Conservation (phyloP, 2,888 invertebrate species). For the Morpho deidamia region DNA sequence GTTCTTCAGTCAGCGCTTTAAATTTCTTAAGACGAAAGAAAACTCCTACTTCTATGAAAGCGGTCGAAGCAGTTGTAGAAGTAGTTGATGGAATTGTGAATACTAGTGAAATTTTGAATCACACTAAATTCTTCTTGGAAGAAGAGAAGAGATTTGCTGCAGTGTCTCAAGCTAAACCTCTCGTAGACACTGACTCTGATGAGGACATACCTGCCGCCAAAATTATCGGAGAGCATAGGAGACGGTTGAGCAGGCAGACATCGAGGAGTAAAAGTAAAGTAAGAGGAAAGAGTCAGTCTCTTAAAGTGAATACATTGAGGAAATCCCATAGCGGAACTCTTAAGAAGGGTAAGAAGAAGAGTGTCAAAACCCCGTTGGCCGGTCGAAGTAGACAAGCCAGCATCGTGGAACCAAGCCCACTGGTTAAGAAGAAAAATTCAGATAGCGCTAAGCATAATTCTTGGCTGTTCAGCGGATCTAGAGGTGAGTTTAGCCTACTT, state of each 20-base stretch:
- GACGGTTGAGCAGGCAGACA: slow-evolving; percentile 64
- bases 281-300: slow-evolving; percentile 64
- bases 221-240: slow-evolving; percentile 54
- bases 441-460: slow-evolving; percentile 58
- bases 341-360: slow-evolving; percentile 67
- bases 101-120: slow-evolving; percentile 55
- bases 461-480: slow-evolving; percentile 62
- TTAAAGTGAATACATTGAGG: slow-evolving; percentile 64
- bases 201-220: slow-evolving; percentile 57
- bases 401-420: slow-evolving; percentile 57
- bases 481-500: slow-evolving; percentile 47
- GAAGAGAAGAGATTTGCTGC: slow-evolving; percentile 57
- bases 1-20: slow-evolving; percentile 63
- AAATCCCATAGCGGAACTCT: slow-evolving; percentile 70
- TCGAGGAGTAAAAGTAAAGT: slow-evolving; percentile 70
- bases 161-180: slow-evolving; percentile 38
- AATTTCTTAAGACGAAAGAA: slow-evolving; percentile 66
- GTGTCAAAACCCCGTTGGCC: slow-evolving; percentile 45
- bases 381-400: slow-evolving; percentile 64
- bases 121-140: slow-evolving; percentile 61
- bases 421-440: slow-evolving; percentile 55
- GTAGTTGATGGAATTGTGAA: slow-evolving; percentile 44
- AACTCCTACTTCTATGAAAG: slow-evolving; percentile 55
- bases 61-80: slow-evolving; percentile 63
- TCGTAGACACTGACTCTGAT: slow-evolving; percentile 60